Evolutionary conservation across 2,797 vertebrate species (phyloP), one percentile per base, ranked within the genome.

Genomic region (Acanthurus tractus): DNA sequence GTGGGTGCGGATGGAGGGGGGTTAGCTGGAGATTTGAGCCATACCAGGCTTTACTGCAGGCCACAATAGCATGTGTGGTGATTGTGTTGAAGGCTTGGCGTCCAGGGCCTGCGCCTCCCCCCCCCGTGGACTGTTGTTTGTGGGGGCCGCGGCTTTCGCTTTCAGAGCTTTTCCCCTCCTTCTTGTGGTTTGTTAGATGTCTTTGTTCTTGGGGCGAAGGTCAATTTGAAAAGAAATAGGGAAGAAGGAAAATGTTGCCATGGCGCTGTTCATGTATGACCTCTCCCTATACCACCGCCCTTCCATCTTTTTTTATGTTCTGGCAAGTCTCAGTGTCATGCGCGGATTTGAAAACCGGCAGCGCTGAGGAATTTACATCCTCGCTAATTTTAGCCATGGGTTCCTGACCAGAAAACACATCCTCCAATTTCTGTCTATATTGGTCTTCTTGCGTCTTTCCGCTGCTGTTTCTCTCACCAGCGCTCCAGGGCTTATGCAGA

Each of bases 391-490:
- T 96, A 95, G 94, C 92, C 66, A 92, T 77, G 92, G 93, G 92
- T 95, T 96, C 93, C 93, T 95, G 90, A 95, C 95, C 95, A 94
- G 93, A 95, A 95, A 94, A 95, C 94, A 95, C 93, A 95, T 94
- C 93, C 95, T 95, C 91, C 93, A 94, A 94, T 95, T 95, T 95
- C 84, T 89, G 90, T 89, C 95, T 96, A 95, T 94, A 95, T 94
- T 85, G 88, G 94, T 94, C 91, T 78, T 78, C 84, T 81, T 94
- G 88, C 70, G 73, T 93, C 89, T 88, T 85, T 91, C 81, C 64
- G 62, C 76, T 83, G 55, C 74, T 15, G 38, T 53, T 70, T 52
- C 75, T 84, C 84, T 83, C 64, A 46, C 63, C 73, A 77, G 75
- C 46, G 12, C 78, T 78, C 25, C 50, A 62, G 68, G 84, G 73